Evolutionary conservation across 2,797 vertebrate species (phyloP).

Genomic region (Siniperca obscura): DNA sequence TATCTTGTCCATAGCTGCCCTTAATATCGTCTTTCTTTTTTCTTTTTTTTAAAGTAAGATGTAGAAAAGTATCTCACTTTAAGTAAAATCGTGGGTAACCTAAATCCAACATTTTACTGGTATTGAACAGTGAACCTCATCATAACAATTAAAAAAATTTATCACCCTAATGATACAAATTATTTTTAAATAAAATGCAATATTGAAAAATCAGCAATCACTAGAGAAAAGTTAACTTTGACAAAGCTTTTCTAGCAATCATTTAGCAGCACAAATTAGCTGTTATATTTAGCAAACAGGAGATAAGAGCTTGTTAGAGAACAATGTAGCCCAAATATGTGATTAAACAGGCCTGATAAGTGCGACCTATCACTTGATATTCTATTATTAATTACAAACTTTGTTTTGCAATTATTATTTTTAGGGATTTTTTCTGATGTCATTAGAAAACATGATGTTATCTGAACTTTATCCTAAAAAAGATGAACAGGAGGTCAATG

Average conservation of each 20-base stretch:
- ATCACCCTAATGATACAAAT: neutral
- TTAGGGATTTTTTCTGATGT: neutral
- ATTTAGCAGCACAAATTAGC: neutral
- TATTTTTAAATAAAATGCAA: neutral
- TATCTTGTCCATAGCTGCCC: slow-evolving; percentile 17
- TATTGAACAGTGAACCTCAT: neutral
- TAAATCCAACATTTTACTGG: neutral
- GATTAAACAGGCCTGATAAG: neutral
- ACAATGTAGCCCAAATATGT: neutral
- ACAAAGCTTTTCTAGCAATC: neutral
- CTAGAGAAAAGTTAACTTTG: neutral
- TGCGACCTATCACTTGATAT: neutral
- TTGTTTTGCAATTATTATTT: neutral
- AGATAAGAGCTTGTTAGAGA: slow-evolving; percentile 3
- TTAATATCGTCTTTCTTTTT: neutral
- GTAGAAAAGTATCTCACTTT: neutral
- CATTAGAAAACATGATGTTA: neutral
- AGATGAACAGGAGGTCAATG: neutral
- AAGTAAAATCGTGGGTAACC: neutral
- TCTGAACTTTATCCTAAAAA: neutral
- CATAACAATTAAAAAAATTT: neutral
- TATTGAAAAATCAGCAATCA: neutral
- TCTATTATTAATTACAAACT: neutral
- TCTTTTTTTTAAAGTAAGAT: neutral
- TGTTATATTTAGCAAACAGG: neutral